Evolutionary conservation across 2,113 vertebrate genomes (phyloP).

Genomic region (Oncorhynchus nerka): DNA sequence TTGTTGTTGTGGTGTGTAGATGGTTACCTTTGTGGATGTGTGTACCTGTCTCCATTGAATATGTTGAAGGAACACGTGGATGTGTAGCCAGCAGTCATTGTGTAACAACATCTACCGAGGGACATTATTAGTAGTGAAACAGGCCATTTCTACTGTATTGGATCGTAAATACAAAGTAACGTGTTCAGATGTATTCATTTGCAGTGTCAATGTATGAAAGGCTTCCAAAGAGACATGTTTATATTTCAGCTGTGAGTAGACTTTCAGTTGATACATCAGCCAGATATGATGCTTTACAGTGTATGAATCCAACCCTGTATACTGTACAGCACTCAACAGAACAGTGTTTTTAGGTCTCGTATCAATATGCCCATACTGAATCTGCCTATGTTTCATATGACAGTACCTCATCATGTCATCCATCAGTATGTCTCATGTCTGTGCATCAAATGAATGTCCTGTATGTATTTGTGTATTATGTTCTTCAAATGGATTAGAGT

Average conservation of each 20-base stretch:
- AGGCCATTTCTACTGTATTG: too few relatives aligned
- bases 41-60: conserved; percentile 52
- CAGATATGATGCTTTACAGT: background rate
- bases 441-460: background rate
- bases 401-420: conserved; percentile 20
- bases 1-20: conserved; percentile 15
- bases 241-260: background rate
- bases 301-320: background rate
- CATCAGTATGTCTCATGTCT: conserved; percentile 1
- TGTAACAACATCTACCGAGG: too few relatives aligned
- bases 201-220: background rate
- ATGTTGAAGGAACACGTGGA: conserved; percentile 33
- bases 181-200: too few relatives aligned
- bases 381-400: conserved; percentile 5
- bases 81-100: background rate
- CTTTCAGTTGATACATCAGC: background rate
- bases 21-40: conserved; percentile 28
- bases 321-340: conserved; percentile 21
- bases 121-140: too few relatives aligned
- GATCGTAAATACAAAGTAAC: too few relatives aligned
- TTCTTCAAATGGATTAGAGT: background rate
- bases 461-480: conserved; percentile 9
- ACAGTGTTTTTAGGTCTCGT: conserved; percentile 11
- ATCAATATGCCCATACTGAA: background rate
- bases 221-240: background rate